These are phyloP conservation scores for Drosophila colorata DNA, from an alignment of 2,888 invertebrate species.

Conservation along the genomic window DNA sequence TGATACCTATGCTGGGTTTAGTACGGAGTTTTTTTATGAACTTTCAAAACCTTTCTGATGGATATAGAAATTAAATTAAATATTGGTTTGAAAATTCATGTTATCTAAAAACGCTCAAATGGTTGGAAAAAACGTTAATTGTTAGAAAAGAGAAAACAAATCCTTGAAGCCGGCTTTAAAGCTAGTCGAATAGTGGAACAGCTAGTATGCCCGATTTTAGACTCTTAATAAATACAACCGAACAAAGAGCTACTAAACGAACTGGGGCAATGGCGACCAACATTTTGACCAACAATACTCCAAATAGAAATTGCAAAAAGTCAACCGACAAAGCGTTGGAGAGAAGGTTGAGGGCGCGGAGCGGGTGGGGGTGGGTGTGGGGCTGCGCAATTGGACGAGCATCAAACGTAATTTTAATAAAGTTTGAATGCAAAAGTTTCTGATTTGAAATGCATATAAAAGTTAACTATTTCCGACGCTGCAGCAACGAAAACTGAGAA, in stretches of 20 bases:
- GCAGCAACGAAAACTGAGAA: conserved; percentile 39
- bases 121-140: no score
- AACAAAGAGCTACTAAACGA: conserved; percentile 36
- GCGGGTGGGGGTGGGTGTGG: background rate
- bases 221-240: conserved; percentile 9
- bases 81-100: no score
- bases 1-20: no score
- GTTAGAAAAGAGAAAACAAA: background rate
- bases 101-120: no score
- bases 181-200: background rate
- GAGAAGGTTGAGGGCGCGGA: background rate
- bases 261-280: conserved; percentile 36
- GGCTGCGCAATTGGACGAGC: conserved; percentile 51
- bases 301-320: conserved; percentile 46
- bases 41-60: no score
- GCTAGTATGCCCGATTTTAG: conserved; percentile 9
- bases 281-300: conserved; percentile 45
- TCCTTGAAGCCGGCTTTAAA: background rate
- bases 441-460: conserved; percentile 79
- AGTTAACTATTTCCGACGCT: conserved; percentile 76
- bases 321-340: conserved; percentile 1
- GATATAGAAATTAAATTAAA: no score
- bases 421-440: conserved; percentile 78
- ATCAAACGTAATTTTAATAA: conserved; percentile 79
- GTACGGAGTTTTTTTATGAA: no score